Evolutionary conservation across 1,140 invertebrate genomes (phyloP), one percentile per base, ranked within the genome.

Genomic region (Drosophila lacteicornis): DNA sequence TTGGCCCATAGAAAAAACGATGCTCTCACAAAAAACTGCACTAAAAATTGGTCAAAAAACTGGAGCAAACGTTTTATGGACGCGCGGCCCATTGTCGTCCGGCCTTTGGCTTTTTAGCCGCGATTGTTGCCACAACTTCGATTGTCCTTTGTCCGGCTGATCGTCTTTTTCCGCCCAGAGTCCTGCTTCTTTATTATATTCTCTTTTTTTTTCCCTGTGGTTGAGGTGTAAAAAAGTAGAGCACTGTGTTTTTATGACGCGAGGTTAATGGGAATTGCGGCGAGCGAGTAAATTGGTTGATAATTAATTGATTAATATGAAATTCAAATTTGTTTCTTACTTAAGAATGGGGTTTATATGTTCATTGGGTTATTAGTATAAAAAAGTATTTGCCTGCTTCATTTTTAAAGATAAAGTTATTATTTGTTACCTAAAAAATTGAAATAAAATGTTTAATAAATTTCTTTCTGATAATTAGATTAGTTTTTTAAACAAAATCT

Each of bases 31-130:
- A 92, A 92, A 92, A 92, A 92, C 79, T 83, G 73, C 83, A 92
- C 86, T 92, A 92, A 92, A 91, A 92, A 91, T 92, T 91, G 91
- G 91, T 92, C 84, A 92, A 92, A 91, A 92, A 91, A 92, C 75
- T 91, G 57, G 91, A 92, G 75, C 87, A 86, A 60, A 67, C 49
- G 53, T 87, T 90, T 86, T 82, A 84, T 87, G 71, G 57, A 51
- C 42, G 47, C 38, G 7, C 22, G n/a, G 30, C 22, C 42, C 45
- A 36, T 62, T 83, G 79, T 67, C 42, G 11, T 36, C 8, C 2
- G 46, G 59, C 65, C 50, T 62, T 82, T 81, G 60, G 59, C 70
- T 80, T 80, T 75, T 80, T 80, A 61, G 65, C 56, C 73, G 22
- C 53, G 49, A 67, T 61, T 76, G 56, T 77, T 77, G 51, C 27